Percentiles rank a stretch among this genome's conserved stretches.
Conservation (phyloP, 2,888 invertebrate species). For the Acanthoscelides obtectus region DNA sequence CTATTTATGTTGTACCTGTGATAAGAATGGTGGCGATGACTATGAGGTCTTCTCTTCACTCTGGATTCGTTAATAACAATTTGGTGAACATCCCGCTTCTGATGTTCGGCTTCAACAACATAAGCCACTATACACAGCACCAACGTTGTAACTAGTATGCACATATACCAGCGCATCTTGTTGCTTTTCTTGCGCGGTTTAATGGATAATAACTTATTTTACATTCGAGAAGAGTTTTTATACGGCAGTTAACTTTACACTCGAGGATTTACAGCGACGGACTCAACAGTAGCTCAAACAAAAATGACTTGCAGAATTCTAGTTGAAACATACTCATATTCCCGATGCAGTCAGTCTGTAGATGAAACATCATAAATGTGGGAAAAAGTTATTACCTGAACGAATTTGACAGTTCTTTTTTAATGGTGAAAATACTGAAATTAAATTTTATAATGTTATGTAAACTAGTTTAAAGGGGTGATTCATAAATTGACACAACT, state of each 20-base stretch:
- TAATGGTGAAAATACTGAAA: too few relatives aligned
- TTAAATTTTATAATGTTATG: too few relatives aligned
- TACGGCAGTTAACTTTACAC: neutral
- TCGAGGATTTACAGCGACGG: neutral
- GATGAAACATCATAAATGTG: too few relatives aligned
- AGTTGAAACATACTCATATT: too few relatives aligned
- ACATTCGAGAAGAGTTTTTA: neutral
- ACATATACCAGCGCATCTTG: neutral
- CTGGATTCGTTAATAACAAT: conserved; percentile 11
- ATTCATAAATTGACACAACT: too few relatives aligned
- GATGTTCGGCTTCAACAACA: conserved; percentile 7
- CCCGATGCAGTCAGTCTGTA: too few relatives aligned
- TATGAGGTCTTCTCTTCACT: conserved; percentile 6
- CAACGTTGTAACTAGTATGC: neutral
- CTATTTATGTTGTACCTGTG: too few relatives aligned
- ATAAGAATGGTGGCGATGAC: neutral
- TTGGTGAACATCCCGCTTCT: conserved; percentile 14
- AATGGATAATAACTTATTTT: neutral
- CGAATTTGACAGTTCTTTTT: too few relatives aligned
- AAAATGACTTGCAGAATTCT: too few relatives aligned
- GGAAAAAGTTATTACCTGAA: too few relatives aligned
- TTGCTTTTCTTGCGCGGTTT: neutral
- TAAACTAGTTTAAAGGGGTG: too few relatives aligned
- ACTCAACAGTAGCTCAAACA: too few relatives aligned
- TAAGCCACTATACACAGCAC: neutral